Conservation (phyloP, 2,797 vertebrate genomes). For the Valencia hispanica region DNA sequence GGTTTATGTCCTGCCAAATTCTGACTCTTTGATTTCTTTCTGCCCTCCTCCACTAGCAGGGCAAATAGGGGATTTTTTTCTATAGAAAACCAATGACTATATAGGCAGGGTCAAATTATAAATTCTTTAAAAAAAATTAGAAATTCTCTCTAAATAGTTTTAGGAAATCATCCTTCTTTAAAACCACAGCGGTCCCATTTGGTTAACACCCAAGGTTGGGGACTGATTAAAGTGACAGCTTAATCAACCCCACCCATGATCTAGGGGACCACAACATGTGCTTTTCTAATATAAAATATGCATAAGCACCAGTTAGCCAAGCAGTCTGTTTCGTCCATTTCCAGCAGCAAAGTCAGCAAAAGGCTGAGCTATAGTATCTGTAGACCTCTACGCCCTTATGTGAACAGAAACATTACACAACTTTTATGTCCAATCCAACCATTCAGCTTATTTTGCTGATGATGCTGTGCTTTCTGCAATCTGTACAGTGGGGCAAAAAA, state of each 20-base stretch:
- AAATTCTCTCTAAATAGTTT: not conserved
- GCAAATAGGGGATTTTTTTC: not conserved
- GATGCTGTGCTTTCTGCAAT: not conserved
- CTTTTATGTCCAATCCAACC: not conserved
- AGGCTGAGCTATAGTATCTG: not conserved
- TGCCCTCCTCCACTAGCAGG: not conserved
- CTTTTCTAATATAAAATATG: slow-evolving; percentile 53
- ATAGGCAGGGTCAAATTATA: not conserved
- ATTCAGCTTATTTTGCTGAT: not conserved
- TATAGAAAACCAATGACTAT: not conserved
- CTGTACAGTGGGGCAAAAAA: too few relatives aligned
- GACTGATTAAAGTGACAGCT: slow-evolving; percentile 28
- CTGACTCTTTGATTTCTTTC: slow-evolving; percentile 15
- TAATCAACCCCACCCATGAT: slow-evolving; percentile 45
- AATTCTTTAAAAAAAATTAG: not conserved
- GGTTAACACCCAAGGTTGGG: slow-evolving; percentile 28
- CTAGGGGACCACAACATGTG: slow-evolving; percentile 38
- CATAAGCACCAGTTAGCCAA: not conserved
- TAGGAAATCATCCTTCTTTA: not conserved
- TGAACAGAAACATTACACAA: not conserved
- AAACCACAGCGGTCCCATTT: not conserved
- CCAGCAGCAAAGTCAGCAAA: slow-evolving; percentile 1
- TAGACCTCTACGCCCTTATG: not conserved
- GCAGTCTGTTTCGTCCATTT: not conserved
- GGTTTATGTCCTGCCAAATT: slow-evolving; percentile 43